Percentiles rank a stretch among this genome's conserved stretches.
Evolutionary conservation across 1,140 invertebrate genomes (phyloP).

Genomic region (Bombus impatiens): DNA sequence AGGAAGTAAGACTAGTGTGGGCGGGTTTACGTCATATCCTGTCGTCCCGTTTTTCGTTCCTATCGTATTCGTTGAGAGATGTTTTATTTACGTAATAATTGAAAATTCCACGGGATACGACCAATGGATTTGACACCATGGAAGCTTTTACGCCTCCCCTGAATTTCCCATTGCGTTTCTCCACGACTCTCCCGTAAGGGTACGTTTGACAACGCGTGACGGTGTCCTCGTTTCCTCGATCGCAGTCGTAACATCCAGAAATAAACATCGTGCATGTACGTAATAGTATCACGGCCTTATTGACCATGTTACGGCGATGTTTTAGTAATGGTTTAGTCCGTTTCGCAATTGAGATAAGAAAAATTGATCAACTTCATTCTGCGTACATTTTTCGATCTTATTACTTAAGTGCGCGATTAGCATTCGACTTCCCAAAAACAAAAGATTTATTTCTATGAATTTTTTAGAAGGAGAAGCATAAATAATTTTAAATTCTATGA

Average conservation of each 20-base stretch:
- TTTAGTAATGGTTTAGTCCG: too few species aligned
- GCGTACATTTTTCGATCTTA: too few species aligned
- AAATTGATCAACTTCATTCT: too few species aligned
- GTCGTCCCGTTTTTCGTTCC: constrained; percentile 40
- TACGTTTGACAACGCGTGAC: constrained; percentile 17
- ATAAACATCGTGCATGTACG: constrained; percentile 13
- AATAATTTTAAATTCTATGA: too few species aligned
- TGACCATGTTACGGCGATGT: constrained; percentile 30
- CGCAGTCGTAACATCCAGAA: constrained; percentile 35
- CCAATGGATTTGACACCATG: constrained; percentile 77
- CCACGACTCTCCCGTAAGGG: background rate
- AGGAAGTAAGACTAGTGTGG: constrained; percentile 46
- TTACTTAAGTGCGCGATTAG: too few species aligned
- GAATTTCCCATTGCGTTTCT: constrained; percentile 66
- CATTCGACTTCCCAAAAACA: too few species aligned
- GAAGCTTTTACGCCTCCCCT: constrained; percentile 73
- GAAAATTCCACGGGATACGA: constrained; percentile 76
- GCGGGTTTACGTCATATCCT: constrained; percentile 71
- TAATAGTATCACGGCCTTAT: constrained; percentile 63
- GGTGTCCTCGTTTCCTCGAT: constrained; percentile 17
- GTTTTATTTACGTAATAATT: constrained; percentile 78
- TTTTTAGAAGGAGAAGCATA: too few species aligned
- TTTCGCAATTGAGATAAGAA: too few species aligned
- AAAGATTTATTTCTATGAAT: too few species aligned
- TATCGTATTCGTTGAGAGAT: constrained; percentile 54